A percentile compares a stretch with the other conserved stretches of the same genome.
Conservation (phyloP, 2,797 vertebrate species). For the Gallirallus australis region DNA sequence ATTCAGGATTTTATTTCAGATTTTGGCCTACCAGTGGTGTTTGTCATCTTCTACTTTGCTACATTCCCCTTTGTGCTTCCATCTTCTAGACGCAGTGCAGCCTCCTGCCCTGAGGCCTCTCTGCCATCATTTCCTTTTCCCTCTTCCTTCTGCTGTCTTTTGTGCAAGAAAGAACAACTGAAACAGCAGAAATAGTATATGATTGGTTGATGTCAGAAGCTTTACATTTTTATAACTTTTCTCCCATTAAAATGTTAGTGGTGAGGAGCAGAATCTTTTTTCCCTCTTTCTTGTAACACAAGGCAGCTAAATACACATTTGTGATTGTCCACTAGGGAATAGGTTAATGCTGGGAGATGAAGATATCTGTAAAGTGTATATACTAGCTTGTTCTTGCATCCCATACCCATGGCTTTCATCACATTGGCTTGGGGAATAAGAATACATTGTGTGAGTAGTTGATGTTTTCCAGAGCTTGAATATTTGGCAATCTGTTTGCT, state of each 20-base stretch:
- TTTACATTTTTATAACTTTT: not conserved
- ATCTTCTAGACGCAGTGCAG: not conserved
- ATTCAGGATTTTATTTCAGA: not conserved
- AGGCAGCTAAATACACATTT: not conserved
- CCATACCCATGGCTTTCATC: not conserved
- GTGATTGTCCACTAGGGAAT: not conserved
- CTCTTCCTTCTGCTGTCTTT: not conserved
- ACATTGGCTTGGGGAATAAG: not conserved
- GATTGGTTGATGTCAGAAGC: not conserved
- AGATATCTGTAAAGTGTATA: not conserved
- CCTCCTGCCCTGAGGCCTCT: not conserved
- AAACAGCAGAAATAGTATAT: not conserved
- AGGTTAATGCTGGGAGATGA: not conserved
- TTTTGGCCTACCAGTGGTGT: not conserved
- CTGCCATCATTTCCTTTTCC: not conserved
- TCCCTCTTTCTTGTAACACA: not conserved
- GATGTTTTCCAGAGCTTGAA: constrained; percentile 53
- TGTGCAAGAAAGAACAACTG: not conserved
- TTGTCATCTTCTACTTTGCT: not conserved
- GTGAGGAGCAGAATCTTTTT: not conserved
- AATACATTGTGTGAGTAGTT: constrained; percentile 18
- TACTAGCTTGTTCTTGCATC: not conserved
- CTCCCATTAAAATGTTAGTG: not conserved
- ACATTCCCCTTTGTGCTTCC: not conserved
- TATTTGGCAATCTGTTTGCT: constrained; percentile 48